Evolutionary conservation across 2,113 vertebrate species (phyloP).

Genomic region (Myodes glareolus): DNA sequence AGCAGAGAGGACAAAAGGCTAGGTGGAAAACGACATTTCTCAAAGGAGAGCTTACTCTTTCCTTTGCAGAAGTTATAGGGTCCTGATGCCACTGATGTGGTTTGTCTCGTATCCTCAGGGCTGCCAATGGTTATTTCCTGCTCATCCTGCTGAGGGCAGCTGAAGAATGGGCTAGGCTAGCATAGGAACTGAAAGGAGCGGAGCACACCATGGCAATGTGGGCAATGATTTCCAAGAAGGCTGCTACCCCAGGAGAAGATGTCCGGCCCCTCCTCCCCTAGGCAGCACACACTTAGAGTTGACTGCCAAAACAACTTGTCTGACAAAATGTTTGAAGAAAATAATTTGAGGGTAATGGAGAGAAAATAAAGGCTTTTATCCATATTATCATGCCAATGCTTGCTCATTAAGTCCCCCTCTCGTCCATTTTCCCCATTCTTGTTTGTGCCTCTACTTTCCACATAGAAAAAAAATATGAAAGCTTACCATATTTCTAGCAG

Average conservation of each 20-base stretch:
- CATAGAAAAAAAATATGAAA: neutral
- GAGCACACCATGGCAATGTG: neutral
- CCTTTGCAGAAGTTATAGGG: conserved; percentile 34
- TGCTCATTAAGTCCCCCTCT: conserved; percentile 64
- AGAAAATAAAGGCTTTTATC: conserved; percentile 78
- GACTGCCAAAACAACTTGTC: conserved; percentile 65
- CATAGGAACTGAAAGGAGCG: neutral
- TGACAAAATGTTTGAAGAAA: conserved; percentile 73
- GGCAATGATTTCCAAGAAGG: conserved; percentile 25
- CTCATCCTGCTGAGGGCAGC: neutral
- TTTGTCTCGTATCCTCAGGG: neutral
- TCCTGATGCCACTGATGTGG: neutral
- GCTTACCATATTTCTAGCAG: conserved; percentile 55
- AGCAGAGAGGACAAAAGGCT: neutral
- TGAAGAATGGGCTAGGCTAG: neutral
- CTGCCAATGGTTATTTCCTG: conserved; percentile 52
- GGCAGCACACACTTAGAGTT: conserved; percentile 44
- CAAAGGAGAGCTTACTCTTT: conserved; percentile 47
- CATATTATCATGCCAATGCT: conserved; percentile 60
- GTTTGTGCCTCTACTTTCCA: conserved; percentile 62
- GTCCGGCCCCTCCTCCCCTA: neutral
- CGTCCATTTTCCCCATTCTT: conserved; percentile 49
- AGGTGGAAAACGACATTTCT: neutral
- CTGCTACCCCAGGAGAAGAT: conserved; percentile 36
- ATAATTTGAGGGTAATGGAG: conserved; percentile 76